These are phyloP conservation scores for Agelaius tricolor DNA, from an alignment of 2,113 vertebrate genomes.

Conservation along the genomic window DNA sequence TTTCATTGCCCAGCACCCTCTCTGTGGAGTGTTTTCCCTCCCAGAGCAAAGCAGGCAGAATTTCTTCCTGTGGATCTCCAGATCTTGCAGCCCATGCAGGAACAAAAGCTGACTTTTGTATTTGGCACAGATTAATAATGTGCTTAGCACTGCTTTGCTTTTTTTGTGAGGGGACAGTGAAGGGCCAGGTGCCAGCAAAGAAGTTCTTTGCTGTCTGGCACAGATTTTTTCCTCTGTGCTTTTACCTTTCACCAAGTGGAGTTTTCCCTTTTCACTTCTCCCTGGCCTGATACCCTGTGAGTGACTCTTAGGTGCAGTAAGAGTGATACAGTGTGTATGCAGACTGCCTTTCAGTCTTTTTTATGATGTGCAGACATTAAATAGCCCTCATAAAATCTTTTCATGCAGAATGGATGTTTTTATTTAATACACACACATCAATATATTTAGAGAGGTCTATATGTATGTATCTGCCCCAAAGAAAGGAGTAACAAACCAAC, in stretches of 20 bases:
- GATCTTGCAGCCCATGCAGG: neutral
- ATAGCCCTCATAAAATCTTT: neutral
- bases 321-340: neutral
- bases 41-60: neutral
- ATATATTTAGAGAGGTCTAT: neutral
- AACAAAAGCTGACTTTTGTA: neutral
- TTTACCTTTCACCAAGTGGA: neutral
- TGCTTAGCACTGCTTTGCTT: neutral
- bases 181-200: neutral
- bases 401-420: neutral
- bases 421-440: neutral
- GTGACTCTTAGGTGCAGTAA: neutral
- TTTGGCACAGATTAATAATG: neutral
- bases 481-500: neutral
- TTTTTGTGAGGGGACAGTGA: rapidly evolving
- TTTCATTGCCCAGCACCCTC: neutral
- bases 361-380: neutral
- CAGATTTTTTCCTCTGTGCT: neutral
- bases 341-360: neutral
- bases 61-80: neutral
- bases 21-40: neutral
- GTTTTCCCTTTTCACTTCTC: neutral
- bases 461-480: neutral
- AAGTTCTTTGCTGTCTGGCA: neutral
- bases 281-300: neutral